Percentiles rank a stretch among this genome's conserved stretches.
These are phyloP conservation scores for Eristalinus aeneus DNA, from an alignment of 2,888 invertebrate genomes.

Conservation along the genomic window DNA sequence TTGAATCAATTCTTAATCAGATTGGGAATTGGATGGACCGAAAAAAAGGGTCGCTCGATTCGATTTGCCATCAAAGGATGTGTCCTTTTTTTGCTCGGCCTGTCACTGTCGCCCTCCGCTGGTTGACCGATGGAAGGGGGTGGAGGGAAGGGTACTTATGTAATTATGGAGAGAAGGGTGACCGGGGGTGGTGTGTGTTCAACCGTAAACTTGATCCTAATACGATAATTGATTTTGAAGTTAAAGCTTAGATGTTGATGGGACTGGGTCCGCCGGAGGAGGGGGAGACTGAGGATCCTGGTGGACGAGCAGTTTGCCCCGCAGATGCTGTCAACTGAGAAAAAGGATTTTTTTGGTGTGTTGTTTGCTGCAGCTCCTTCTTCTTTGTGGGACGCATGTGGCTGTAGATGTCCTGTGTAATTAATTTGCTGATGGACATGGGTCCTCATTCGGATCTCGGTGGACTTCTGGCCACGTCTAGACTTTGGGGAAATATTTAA, in stretches of 20 bases:
- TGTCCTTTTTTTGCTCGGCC: constrained; percentile 33
- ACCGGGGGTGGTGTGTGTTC: constrained; percentile 51
- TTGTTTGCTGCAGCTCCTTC: not conserved
- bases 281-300: not conserved
- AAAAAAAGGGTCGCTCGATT: constrained; percentile 54
- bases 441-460: not conserved
- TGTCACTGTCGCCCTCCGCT: not conserved
- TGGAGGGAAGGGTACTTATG: constrained; percentile 45
- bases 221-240: constrained; percentile 70
- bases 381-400: constrained; percentile 26
- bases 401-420: constrained; percentile 20
- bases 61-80: constrained; percentile 55
- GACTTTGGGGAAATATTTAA: not conserved
- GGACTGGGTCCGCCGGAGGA: not conserved
- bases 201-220: constrained; percentile 65
- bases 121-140: not conserved
- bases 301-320: not conserved
- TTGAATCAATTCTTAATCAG: constrained; percentile 66
- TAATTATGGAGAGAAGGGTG: constrained; percentile 61
- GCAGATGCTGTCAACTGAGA: constrained; percentile 30
- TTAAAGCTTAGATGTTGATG: constrained; percentile 38
- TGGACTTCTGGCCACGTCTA: not conserved
- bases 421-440: constrained; percentile 39
- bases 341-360: constrained; percentile 14
- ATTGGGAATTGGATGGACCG: constrained; percentile 63